Evolutionary conservation across 1,140 invertebrate genomes (phyloP), one percentile per base, ranked within the genome.

Genomic region (Prorops nasuta): DNA sequence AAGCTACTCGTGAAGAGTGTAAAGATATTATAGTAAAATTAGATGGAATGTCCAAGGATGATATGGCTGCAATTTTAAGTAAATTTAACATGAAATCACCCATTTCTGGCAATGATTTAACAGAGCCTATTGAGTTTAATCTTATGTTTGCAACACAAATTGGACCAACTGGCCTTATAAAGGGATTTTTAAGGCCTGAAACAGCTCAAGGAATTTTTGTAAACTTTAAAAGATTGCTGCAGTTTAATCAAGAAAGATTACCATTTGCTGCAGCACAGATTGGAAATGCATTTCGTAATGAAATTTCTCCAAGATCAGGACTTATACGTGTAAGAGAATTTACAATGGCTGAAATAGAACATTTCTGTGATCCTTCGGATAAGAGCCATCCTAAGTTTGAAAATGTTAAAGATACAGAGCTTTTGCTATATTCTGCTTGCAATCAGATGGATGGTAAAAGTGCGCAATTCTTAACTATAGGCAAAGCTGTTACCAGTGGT

Each of bases 151-250:
- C 85, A 22, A 98, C 96, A 0, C 90, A 91, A 67, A 99, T 99
- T 67, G 97, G 97, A 19, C 96, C 97, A 7, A 91, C 94, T 51
- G 97, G 97, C 2, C 73, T 91, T 18, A 79, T 96, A 0, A 97
- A 97, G 81, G 95, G 94, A 24, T 98, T 89, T 69, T 79, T 99
- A 0, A 84, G 97, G 58, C 97, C 97, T 19, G 98, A 99, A 81
- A 99, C 97, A 17, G 97, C 97, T 2, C 98, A 99, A 77, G 97
- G 97, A 18, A 99, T 99, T 48, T 99, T 99, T 80, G 96, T 99
- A 0, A 99, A 99, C 75, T 99, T 99, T 67, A 97, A 98, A 74
- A 79, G 96, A 16, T 78, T 99, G 2, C 71, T 99, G 28, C 95
- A 98, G 73, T 99, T 99, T 70, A 99, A 99, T 76, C 93, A 98